Evolutionary conservation across 2,888 invertebrate genomes (phyloP), one percentile per base, ranked within the genome.

Genomic region (Ophion obscuratus): DNA sequence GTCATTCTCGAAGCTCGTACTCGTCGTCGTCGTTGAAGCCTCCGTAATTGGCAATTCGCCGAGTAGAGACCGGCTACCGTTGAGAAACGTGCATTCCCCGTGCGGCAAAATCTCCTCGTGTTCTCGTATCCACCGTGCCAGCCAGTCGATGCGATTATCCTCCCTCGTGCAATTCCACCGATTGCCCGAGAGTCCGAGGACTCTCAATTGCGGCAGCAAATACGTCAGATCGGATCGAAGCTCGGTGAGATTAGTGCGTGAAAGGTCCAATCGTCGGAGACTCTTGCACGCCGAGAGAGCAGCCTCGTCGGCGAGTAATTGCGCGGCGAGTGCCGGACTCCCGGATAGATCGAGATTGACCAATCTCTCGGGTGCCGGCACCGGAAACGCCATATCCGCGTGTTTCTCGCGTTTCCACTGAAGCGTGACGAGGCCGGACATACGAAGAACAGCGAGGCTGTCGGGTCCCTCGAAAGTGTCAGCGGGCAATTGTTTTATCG

Each of bases 261-360:
- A 95, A 84, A 98, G 93, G 94, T 97, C 96, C 84, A 98, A 94
- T 89, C 96, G 96, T 90, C 96, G 95, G 68, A 98, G 94, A 92
- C 96, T 96, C 77, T 96, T 95, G 90, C 97, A 96, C 2, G 97
- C 97, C 36, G 96, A 96, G 86, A 97, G 94, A 9, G 96, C 96
- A 2, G 97, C 96, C 47, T 96, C 96, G 92, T 97, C 97, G 68
- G 96, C 96, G 88, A 98, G 94, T 82, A 97, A 95, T 92, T 96
- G 96, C 81, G 95, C 95, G 62, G 97, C 96, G 88, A 98, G 95
- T 85, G 95, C 96, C 0, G 97, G 96, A 92, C 97, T 98, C 84
- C 96, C 95, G 87, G 97, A 96, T 74, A 98, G 95, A 94, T 98
- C 97, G 88, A 98, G 95, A 91, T 95, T 95, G 91, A 96, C 96